Percentiles rank a stretch among this genome's conserved stretches.
These are phyloP conservation scores for Corbicula japonica DNA, from an alignment of 2,888 invertebrate species.

Conservation along the genomic window DNA sequence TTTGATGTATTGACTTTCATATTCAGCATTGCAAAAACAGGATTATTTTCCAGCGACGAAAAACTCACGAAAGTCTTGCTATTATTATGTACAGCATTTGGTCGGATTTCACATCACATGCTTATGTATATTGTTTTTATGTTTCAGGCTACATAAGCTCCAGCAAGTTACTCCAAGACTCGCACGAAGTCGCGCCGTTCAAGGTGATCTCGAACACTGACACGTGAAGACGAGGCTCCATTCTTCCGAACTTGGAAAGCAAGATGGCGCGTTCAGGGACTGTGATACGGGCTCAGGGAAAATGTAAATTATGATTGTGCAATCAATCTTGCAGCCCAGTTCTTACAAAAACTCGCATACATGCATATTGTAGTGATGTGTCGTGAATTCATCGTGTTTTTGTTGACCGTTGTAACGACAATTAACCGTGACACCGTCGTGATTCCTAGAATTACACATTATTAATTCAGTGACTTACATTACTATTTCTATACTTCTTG, in stretches of 20 bases:
- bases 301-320: background rate
- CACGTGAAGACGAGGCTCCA: conserved; percentile 1
- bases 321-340: background rate
- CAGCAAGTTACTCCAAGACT: conserved; percentile 5
- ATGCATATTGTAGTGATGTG: no score
- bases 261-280: no score
- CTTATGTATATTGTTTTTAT: background rate
- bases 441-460: no score
- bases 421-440: no score
- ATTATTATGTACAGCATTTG: background rate
- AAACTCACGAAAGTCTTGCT: background rate
- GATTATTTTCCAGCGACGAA: background rate
- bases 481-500: no score
- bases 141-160: conserved; percentile 25
- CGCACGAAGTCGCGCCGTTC: conserved; percentile 12
- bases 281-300: background rate
- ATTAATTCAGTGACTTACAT: no score
- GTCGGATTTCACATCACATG: no score
- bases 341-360: background rate
- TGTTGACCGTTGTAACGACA: no score
- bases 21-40: background rate
- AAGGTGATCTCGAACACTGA: conserved; percentile 16
- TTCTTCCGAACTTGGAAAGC: background rate
- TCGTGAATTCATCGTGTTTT: no score
- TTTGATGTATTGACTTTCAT: background rate